Percentiles rank a stretch among this genome's conserved stretches.
Conservation (phyloP, 2,113 vertebrate genomes). For the Tychaedon coryphoeus region DNA sequence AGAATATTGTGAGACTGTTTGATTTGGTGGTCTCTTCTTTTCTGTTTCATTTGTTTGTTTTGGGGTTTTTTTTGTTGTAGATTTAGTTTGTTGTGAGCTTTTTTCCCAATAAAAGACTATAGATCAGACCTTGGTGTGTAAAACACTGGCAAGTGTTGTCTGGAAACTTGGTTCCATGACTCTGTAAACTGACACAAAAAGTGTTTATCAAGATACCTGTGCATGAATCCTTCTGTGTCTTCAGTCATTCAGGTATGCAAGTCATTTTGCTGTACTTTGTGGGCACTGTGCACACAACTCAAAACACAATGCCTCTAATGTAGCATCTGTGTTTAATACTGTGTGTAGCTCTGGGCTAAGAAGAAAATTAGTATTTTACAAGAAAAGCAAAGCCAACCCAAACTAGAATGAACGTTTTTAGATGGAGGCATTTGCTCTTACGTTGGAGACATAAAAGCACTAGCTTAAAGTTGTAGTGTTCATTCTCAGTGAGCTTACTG, state of each 20-base stretch:
- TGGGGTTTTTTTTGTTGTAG: background rate
- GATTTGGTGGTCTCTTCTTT: background rate
- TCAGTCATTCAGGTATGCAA: background rate
- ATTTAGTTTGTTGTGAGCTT: background rate
- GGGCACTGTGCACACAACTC: rapidly evolving
- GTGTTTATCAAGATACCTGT: background rate
- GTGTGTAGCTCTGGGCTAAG: background rate
- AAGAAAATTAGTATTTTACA: background rate
- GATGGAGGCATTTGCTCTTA: background rate
- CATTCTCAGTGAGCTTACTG: background rate
- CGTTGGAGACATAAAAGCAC: background rate
- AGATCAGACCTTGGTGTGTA: background rate
- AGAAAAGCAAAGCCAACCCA: background rate
- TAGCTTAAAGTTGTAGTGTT: background rate
- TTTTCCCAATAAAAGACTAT: background rate
- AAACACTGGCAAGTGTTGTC: background rate
- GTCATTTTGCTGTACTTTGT: background rate
- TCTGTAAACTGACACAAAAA: background rate
- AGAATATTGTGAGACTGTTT: background rate
- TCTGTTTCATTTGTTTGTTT: background rate
- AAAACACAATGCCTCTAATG: background rate
- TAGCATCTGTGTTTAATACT: background rate
- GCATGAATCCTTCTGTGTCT: background rate
- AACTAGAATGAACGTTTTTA: background rate
- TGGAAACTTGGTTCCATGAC: background rate